Base-by-base conservation (phyloP, 2,113 vertebrate species). In the Elephas maximus region DNA sequence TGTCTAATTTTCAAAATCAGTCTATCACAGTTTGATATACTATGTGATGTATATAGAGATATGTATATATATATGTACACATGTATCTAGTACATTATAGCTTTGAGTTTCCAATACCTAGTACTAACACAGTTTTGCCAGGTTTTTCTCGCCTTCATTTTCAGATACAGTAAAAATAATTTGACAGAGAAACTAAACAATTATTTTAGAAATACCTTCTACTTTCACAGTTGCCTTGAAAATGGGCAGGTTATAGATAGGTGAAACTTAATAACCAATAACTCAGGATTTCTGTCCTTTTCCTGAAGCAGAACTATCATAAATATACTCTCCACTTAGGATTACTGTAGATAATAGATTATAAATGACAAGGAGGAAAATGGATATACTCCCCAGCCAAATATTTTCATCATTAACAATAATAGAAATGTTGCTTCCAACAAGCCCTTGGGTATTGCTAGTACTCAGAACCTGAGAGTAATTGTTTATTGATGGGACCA, bases 371-470 rank as follows among this genome's bases (percentile, higher is more conserved):
- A 94, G 76, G 65, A 95, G 30, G 95, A 96, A 96, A 97, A 97
- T 86, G 62, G 69, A 96, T 94, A 94, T 85, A 96, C 45, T 95
- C 92, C 92, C 97, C 60, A 94, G 89, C 45, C 95, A 97, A 97
- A 96, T 67, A 91, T 96, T 95, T 96, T 96, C 92, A 93, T 96
- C 93, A 77, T 96, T 92, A 93, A 95, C 96, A 93, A 93, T 96
- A 98, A 98, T 93, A 96, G 94, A 97, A 95, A 96, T 63, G 87
- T 74, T 96, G 83, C 93, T 97, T 96, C 94, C 82, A 62, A 84
- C 83, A 88, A 93, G 44, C 88, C 23, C 87, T 90, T 92, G 92
- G 88, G 95, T 78, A 95, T 95, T 79, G 26, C 93, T 78, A 65
- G 77, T 77, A 69, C 92, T 85, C 48, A 85, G 20, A 96, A 88